A percentile compares a stretch with the other conserved stretches of the same genome.
Conservation (phyloP, 2,888 invertebrate species). For the Ophion slaviceki region DNA sequence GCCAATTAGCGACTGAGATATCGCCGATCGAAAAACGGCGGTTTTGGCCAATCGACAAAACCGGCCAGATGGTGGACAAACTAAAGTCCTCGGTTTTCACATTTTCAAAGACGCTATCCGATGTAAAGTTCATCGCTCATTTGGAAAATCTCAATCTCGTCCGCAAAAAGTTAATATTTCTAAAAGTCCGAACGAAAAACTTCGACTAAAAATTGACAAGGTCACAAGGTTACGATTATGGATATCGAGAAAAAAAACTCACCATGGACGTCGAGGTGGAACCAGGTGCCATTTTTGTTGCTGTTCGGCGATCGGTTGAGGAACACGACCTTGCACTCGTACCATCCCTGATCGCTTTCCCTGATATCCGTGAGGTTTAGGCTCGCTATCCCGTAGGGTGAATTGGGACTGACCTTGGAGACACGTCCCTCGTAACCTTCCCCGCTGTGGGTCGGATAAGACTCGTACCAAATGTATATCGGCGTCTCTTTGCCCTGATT, state of each 20-base stretch:
- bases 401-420: conserved; percentile 94
- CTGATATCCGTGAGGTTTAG: conserved; percentile 97
- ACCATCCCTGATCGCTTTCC: conserved; percentile 98
- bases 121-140: too few species aligned
- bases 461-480: conserved; percentile 99
- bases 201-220: too few species aligned
- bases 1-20: too few species aligned
- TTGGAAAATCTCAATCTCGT: too few species aligned
- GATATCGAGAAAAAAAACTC: conserved; percentile 73
- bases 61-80: too few species aligned
- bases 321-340: conserved; percentile 97
- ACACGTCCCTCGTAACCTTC: conserved; percentile 97
- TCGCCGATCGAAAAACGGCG: too few species aligned
- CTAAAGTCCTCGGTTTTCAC: too few species aligned
- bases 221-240: not conserved
- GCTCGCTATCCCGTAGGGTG: conserved; percentile 95
- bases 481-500: conserved; percentile 96
- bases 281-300: conserved; percentile 98
- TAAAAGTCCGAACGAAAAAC: too few species aligned
- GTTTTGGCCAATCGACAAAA: too few species aligned
- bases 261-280: conserved; percentile 97
- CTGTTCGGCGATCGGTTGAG: conserved; percentile 96
- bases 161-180: too few species aligned
- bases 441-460: conserved; percentile 98
- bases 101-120: too few species aligned